Conservation (phyloP, 2,113 vertebrate genomes). For the Dinomys branickii region DNA sequence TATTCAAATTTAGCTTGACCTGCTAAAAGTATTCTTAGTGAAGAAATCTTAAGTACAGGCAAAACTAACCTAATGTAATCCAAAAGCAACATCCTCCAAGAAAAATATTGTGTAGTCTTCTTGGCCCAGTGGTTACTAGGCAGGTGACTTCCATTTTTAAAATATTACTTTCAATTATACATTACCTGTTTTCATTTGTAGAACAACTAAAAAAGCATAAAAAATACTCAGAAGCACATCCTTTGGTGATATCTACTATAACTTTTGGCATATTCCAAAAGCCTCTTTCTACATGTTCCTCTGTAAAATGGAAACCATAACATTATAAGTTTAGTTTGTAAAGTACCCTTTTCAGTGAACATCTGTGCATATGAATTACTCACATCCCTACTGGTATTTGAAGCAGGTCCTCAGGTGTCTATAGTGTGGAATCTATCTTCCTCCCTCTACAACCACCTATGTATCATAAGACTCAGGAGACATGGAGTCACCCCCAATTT, state of each 20-base stretch:
- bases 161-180: constrained; percentile 17
- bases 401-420: background rate
- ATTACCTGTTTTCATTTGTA: background rate
- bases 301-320: constrained; percentile 38
- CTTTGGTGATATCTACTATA: background rate
- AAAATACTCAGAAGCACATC: constrained; percentile 20
- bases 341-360: background rate
- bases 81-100: background rate
- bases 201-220: constrained; percentile 31
- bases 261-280: background rate
- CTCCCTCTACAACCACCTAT: background rate
- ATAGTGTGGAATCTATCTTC: background rate
- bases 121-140: background rate
- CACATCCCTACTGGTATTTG: background rate
- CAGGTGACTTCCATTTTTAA: background rate
- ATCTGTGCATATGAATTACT: background rate
- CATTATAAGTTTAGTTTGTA: background rate
- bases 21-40: constrained; percentile 23
- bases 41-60: constrained; percentile 23
- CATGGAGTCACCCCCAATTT: background rate
- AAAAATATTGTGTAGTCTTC: background rate
- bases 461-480: background rate
- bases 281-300: constrained; percentile 1
- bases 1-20: constrained; percentile 40
- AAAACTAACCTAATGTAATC: constrained; percentile 35